These are phyloP conservation scores for Chymomyza procnemis DNA, from an alignment of 2,888 invertebrate genomes.

Conservation along the genomic window DNA sequence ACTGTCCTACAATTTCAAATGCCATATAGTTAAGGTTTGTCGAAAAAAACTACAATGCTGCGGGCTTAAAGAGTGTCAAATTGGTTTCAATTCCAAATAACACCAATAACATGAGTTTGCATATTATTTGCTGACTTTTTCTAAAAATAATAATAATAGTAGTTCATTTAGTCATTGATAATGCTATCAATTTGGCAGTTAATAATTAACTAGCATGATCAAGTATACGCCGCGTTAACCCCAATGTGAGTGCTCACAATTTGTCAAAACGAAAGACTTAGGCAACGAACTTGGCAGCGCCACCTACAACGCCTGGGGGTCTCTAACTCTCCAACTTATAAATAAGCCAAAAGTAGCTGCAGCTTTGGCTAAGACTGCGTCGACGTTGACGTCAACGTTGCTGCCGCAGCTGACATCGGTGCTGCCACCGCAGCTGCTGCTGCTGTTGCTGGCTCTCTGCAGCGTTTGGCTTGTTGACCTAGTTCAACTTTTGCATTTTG, in stretches of 20 bases:
- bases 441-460: neutral
- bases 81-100: neutral
- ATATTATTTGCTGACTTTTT: neutral
- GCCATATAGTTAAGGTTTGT: neutral
- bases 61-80: neutral
- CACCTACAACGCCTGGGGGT: neutral
- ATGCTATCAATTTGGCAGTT: neutral
- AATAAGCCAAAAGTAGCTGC: slow-evolving; percentile 3
- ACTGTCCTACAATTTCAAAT: slow-evolving; percentile 18
- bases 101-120: neutral
- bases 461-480: slow-evolving; percentile 75
- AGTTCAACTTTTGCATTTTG: slow-evolving; percentile 76
- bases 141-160: too few species aligned
- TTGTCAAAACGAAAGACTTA: slow-evolving; percentile 57
- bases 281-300: slow-evolving; percentile 57
- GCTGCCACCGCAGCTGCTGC: slow-evolving; percentile 40
- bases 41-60: neutral
- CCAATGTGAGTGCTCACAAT: neutral
- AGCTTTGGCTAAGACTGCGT: slow-evolving; percentile 17
- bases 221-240: neutral
- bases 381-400: slow-evolving; percentile 18
- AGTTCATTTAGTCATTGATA: neutral
- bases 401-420: slow-evolving; percentile 18
- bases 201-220: neutral
- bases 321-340: neutral